Evolutionary conservation across 2,888 invertebrate species (phyloP).

Genomic region (Conus canariensis): DNA sequence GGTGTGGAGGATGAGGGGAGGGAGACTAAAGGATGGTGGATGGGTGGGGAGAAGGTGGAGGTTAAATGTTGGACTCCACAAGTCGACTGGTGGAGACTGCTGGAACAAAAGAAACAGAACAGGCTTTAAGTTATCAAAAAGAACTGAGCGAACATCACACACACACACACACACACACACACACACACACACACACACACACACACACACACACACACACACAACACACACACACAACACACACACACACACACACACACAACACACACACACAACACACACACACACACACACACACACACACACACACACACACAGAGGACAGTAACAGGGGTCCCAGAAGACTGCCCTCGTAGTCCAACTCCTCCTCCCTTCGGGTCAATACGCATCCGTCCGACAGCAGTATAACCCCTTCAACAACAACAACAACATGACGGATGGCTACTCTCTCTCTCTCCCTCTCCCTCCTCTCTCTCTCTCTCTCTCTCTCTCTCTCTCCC

Average conservation of each 20-base stretch:
- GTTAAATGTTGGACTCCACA: conserved; percentile 49
- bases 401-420: too few species aligned
- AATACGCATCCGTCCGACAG: too few species aligned
- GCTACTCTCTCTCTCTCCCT: too few species aligned
- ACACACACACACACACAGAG: conserved; percentile 3
- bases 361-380: too few species aligned
- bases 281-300: background rate
- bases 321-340: too few species aligned
- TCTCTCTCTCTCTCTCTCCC: too few species aligned
- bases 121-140: background rate
- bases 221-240: background rate
- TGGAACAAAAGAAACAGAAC: conserved; percentile 36
- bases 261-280: too few species aligned
- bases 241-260: background rate
- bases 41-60: background rate
- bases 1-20: background rate
- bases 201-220: conserved; percentile 9
- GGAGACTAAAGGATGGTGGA: too few species aligned
- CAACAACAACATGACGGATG: too few species aligned
- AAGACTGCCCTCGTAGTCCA: background rate
- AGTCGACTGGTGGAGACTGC: conserved; percentile 44
- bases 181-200: background rate
- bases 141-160: background rate
- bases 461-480: too few species aligned
- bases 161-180: background rate